phyloP scores from a whole-genome alignment of 1,140 invertebrate genomes.

The Centruroides sculpturatus region DNA sequence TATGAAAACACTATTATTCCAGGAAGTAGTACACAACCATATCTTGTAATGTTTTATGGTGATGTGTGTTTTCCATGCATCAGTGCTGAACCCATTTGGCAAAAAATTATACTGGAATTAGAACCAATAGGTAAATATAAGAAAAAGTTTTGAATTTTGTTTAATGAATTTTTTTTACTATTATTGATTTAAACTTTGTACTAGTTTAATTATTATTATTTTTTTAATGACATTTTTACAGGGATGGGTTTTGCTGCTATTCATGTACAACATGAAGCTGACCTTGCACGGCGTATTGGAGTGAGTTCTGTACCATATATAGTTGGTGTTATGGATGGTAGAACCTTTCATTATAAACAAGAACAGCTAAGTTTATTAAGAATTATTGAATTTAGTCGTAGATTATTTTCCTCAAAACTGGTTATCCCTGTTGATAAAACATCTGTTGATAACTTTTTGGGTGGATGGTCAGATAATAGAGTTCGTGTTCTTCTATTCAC shows the following conservation, averaged over 20 bases:
- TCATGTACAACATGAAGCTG: slow-evolving; percentile 62
- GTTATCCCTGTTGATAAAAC: slow-evolving; percentile 51
- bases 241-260: slow-evolving; percentile 47
- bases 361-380: slow-evolving; percentile 56
- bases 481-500: slow-evolving; percentile 80
- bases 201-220: no score
- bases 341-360: slow-evolving; percentile 63
- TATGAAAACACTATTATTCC: slow-evolving; percentile 74
- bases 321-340: slow-evolving; percentile 63
- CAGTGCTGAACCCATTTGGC: slow-evolving; percentile 62
- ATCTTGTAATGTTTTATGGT: slow-evolving; percentile 74
- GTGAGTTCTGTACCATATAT: slow-evolving; percentile 65
- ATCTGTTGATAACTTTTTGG: slow-evolving; percentile 61
- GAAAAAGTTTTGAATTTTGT: no score
- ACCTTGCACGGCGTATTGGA: slow-evolving; percentile 55
- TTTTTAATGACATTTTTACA: slow-evolving; percentile 11
- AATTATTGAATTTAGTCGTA: slow-evolving; percentile 69
- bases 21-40: slow-evolving; percentile 60
- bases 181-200: no score
- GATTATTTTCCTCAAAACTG: slow-evolving; percentile 65
- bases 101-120: slow-evolving; percentile 54
- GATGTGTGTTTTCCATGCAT: slow-evolving; percentile 88
- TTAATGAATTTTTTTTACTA: no score
- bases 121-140: slow-evolving; percentile 42
- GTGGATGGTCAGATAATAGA: slow-evolving; percentile 78